Evolutionary conservation across 2,113 vertebrate species (phyloP), one percentile per base, ranked within the genome.

Genomic region (Lota lota): DNA sequence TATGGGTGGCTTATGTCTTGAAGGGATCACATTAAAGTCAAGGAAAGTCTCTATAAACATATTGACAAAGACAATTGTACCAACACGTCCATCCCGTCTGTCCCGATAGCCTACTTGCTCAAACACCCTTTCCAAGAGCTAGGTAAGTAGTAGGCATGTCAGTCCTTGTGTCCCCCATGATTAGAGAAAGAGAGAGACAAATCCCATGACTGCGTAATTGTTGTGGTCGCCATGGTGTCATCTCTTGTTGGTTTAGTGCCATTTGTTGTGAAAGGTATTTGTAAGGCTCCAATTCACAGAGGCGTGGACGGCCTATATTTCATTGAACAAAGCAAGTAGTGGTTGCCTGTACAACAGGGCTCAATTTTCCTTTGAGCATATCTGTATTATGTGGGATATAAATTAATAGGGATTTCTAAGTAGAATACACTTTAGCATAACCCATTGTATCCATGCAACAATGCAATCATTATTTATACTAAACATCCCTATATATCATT

Each of bases 211-310:
- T 83, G 68, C 79, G 66, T 75, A 74, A 81, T 80, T 73, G 63
- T 66, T 69, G 69, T 63, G 68, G 71, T 79, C 68, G 66, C 71
- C 72, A 63, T 33, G 19, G 66, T 77, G 83, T 75, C 82, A 77
- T 80, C 76, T 79, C 76, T 71, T 36, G 22, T 80, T 79, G 77
- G 79, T 84, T 83, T 76, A 79, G n/a, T 75, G 73, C 53, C 79
- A 72, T 83, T 88, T 73, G 74, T 63, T 61, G 67, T 69, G 68
- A 81, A 68, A 78, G 73, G 68, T 51, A 54, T 83, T 85, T 82
- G 75, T 78, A 71, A 61, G 75, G 81, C 78, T 56, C 69, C 66
- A 78, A 77, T 74, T 75, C 76, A 74, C 67, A 61, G 67, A 76
- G 70, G 74, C 67, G 78, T 33, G 58, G 68, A 79, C 79, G 67